Evolutionary conservation across 2,888 invertebrate genomes (phyloP), one percentile per base, ranked within the genome.

Genomic region (Lasiommata megera): DNA sequence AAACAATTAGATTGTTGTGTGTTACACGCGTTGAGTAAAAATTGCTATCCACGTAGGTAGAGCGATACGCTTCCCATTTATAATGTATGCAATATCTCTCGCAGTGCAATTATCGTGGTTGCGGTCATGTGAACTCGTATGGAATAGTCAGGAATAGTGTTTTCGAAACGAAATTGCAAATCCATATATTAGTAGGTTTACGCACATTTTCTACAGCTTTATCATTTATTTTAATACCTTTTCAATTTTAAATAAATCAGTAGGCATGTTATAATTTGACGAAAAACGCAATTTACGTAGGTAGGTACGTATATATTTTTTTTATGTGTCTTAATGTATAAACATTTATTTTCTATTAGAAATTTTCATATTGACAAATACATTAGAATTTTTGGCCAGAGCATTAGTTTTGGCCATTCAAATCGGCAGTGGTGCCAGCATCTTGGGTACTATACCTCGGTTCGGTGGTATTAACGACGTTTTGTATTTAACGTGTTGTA

Each of bases 161-260:
- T 65, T 69, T 46, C 69, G 66, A 73, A 76, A 79, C 76, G 72
- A 73, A 73, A 79, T 77, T 76, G 71, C 61, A 40, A 56, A 57
- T 43, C 52, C 43, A 55, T 58, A 58, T 58, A 54, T 60, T 47
- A 60, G 48, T 46, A 40, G 40, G 37, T 59, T 16, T 31, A 46
- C 46, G 29, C 31, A 46, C 16, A 46, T n/a, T 16, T 46, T 6
- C 11, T 46, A 14, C 7, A 44, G 29, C 14, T 44, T 44, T 6
- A 46, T 34, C 5, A 34, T 34, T 48, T 12, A 12, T 50, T 29
- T 40, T 29, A 16, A 11, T 16, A 31, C 8, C 29, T 9, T 7
- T 1, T 11, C 29, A 9, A 11, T 31, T 46, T 43, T 40, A 12
- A n/a, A n/a, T n/a, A n/a, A 11, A 17, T 40, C 6, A 18, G 14